These are phyloP conservation scores for Penelope pileata DNA, from an alignment of 2,113 vertebrate genomes.

Conservation along the genomic window DNA sequence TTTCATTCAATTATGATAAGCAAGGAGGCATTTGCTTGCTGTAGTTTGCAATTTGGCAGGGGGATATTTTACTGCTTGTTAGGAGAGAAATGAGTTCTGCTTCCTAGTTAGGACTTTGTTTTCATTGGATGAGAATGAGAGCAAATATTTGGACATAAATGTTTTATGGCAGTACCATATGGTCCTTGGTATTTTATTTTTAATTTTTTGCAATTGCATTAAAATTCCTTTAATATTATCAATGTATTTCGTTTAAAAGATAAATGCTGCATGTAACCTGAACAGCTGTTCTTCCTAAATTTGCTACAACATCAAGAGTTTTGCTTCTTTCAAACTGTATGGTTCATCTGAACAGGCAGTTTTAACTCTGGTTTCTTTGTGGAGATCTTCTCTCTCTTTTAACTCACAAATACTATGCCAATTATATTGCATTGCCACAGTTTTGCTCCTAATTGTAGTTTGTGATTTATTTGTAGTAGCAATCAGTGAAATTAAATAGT, in stretches of 20 bases:
- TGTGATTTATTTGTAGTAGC: slow-evolving; percentile 22
- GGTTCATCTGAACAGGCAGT: background rate
- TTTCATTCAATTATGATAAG: background rate
- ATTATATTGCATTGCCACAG: background rate
- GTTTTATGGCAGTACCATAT: slow-evolving; percentile 66
- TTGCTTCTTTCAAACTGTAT: background rate
- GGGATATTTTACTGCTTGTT: slow-evolving; percentile 26
- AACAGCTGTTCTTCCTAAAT: slow-evolving; percentile 42
- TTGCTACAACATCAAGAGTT: background rate
- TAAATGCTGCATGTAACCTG: slow-evolving; percentile 4
- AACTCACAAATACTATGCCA: background rate
- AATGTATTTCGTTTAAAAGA: slow-evolving; percentile 48
- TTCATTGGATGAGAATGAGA: slow-evolving; percentile 54
- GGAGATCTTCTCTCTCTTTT: background rate
- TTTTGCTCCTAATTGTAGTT: background rate
- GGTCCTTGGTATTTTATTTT: slow-evolving; percentile 53
- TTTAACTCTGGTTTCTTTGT: background rate
- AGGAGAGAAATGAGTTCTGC: slow-evolving; percentile 43
- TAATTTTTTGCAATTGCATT: slow-evolving; percentile 60
- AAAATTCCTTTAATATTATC: slow-evolving; percentile 57
- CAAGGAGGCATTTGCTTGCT: slow-evolving; percentile 1
- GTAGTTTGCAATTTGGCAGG: slow-evolving; percentile 6
- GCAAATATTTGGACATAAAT: slow-evolving; percentile 68
- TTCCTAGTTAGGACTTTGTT: slow-evolving; percentile 56
- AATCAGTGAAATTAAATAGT: background rate